These are phyloP conservation scores for Acridotheres tristis DNA, from an alignment of 2,797 vertebrate species.

Conservation along the genomic window DNA sequence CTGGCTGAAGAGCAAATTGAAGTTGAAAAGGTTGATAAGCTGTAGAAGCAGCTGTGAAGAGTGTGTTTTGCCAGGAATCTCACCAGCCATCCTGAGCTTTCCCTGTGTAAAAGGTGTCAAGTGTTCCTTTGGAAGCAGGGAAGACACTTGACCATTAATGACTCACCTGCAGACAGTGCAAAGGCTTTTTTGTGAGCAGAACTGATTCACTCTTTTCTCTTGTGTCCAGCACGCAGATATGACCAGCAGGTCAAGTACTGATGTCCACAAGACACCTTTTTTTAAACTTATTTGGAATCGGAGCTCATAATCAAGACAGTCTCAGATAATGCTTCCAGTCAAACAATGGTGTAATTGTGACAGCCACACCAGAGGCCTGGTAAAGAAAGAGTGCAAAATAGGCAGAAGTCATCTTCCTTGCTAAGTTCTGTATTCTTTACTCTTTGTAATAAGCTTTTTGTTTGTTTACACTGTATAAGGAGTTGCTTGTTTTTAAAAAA, in stretches of 20 bases:
- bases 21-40: not conserved
- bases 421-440: not conserved
- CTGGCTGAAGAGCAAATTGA: not conserved
- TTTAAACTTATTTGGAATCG: not conserved
- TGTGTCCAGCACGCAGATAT: not conserved
- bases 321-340: not conserved
- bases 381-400: not conserved
- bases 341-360: not conserved
- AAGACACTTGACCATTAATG: not conserved
- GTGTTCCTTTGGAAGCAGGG: not conserved
- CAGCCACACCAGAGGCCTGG: not conserved
- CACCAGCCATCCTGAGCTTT: not conserved
- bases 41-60: not conserved
- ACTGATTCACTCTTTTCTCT: not conserved
- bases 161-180: not conserved
- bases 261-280: not conserved
- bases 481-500: not conserved
- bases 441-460: not conserved
- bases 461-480: not conserved
- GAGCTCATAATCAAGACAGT: not conserved
- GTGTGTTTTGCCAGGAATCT: not conserved
- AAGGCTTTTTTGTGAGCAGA: not conserved
- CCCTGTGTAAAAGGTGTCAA: not conserved
- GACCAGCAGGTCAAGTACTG: not conserved
- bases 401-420: not conserved